Evolutionary conservation across 2,797 vertebrate species (phyloP).

Genomic region (Sebastes matsubarae): DNA sequence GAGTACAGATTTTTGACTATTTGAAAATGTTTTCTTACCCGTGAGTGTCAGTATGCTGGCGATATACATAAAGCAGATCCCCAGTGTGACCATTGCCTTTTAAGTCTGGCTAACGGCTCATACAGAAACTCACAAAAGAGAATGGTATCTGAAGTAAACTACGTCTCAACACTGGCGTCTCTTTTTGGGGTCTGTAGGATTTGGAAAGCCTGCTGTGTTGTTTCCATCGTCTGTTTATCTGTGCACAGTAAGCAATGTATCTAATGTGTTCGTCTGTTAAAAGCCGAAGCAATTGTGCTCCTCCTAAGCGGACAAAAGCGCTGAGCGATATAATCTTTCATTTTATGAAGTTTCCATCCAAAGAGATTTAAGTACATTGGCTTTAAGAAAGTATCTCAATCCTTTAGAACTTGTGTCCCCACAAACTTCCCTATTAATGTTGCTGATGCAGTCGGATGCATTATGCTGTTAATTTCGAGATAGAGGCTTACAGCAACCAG

Average conservation of each 20-base stretch:
- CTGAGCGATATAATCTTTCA: slow-evolving; percentile 2
- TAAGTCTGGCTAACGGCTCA: background rate
- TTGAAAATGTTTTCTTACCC: background rate
- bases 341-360: slow-evolving; percentile 15
- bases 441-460: slow-evolving; percentile 14
- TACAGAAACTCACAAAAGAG: background rate
- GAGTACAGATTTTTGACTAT: background rate
- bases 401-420: background rate
- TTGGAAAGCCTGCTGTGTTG: background rate
- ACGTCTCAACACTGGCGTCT: background rate
- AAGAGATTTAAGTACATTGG: background rate
- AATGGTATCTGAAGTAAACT: background rate
- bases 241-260: slow-evolving; percentile 21
- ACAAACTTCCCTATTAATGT: slow-evolving; percentile 2
- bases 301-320: slow-evolving; percentile 8
- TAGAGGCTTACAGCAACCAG: slow-evolving; percentile 49
- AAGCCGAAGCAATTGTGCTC: slow-evolving; percentile 17
- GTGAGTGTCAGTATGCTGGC: background rate
- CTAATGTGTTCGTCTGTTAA: slow-evolving; percentile 12
- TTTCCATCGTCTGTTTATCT: slow-evolving; percentile 43
- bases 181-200: slow-evolving; percentile 1
- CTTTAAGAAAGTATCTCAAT: background rate
- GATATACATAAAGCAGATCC: background rate
- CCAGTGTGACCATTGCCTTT: background rate
- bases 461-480: slow-evolving; percentile 47